Conservation (phyloP, 2,888 invertebrate genomes). For the Leptopilina syphax region DNA sequence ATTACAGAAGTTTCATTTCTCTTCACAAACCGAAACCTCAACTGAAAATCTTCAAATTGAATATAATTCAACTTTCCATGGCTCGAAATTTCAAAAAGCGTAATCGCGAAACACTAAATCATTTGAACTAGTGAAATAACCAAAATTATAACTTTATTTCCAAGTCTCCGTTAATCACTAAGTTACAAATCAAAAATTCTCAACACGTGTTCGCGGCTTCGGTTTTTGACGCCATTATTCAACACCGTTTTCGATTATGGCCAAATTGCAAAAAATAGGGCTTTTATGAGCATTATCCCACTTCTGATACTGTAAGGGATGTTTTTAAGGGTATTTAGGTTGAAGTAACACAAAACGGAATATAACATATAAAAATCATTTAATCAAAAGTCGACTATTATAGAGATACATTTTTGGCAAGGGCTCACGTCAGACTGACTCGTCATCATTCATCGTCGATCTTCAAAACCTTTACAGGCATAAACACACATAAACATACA, state of each 20-base stretch:
- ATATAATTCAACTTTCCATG: not conserved
- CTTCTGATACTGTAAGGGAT: too few species aligned
- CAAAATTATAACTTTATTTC: not conserved
- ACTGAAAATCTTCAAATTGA: not conserved
- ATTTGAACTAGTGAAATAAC: constrained; percentile 4
- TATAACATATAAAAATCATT: too few species aligned
- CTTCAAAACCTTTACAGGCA: too few species aligned
- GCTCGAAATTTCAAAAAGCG: not conserved
- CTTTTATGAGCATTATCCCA: constrained; percentile 1
- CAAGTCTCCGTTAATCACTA: constrained; percentile 2
- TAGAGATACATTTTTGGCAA: too few species aligned
- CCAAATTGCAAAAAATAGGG: not conserved
- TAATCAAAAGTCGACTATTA: too few species aligned
- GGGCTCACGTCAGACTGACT: too few species aligned
- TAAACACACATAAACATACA: too few species aligned
- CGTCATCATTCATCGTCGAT: too few species aligned
- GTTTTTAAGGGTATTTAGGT: too few species aligned
- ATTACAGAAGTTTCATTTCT: too few species aligned
- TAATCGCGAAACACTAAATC: constrained; percentile 3
- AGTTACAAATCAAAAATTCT: not conserved
- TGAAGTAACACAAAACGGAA: too few species aligned
- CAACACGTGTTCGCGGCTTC: not conserved
- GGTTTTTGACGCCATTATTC: not conserved
- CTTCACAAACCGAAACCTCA: not conserved
- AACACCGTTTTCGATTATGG: not conserved